phyloP scores from a whole-genome alignment of 2,797 vertebrate species.

The Nyctalus aviator region DNA sequence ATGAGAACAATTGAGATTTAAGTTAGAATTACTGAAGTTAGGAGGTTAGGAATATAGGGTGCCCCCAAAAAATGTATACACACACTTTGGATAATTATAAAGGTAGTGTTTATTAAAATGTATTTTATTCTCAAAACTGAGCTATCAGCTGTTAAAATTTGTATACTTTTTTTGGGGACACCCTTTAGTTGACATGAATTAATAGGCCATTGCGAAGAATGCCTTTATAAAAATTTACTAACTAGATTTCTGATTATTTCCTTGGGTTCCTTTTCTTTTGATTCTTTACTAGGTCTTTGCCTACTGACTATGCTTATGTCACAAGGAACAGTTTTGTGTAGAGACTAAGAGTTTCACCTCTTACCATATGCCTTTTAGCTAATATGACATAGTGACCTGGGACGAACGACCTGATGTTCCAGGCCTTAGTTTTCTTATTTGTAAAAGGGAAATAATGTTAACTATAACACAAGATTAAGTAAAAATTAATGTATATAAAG shows the following conservation, averaged over 20 bases:
- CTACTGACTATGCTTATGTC: neutral
- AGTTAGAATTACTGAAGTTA: neutral
- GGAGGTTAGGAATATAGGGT: neutral
- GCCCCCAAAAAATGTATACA: too few relatives aligned
- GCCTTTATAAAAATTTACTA: constrained; percentile 8
- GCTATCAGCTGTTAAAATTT: too few relatives aligned
- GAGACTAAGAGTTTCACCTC: neutral
- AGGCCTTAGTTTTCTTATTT: constrained; percentile 46
- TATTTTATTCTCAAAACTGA: too few relatives aligned
- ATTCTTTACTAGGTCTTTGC: neutral
- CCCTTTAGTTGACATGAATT: neutral
- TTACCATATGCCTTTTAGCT: neutral
- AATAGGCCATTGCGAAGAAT: neutral
- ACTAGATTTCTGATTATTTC: constrained; percentile 27
- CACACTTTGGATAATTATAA: too few relatives aligned
- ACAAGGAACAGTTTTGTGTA: neutral
- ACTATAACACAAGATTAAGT: constrained; percentile 3
- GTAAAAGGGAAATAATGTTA: constrained; percentile 22
- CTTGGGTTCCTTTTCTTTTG: neutral
- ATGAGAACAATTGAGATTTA: neutral
- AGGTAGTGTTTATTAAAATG: too few relatives aligned
- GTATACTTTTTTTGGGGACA: too few relatives aligned
- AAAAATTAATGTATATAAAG: constrained; percentile 6
- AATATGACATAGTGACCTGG: neutral
- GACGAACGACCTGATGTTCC: neutral